A percentile compares a stretch with the other conserved stretches of the same genome.
Conservation (phyloP, 2,888 invertebrate species). For the Tyria jacobaeae region DNA sequence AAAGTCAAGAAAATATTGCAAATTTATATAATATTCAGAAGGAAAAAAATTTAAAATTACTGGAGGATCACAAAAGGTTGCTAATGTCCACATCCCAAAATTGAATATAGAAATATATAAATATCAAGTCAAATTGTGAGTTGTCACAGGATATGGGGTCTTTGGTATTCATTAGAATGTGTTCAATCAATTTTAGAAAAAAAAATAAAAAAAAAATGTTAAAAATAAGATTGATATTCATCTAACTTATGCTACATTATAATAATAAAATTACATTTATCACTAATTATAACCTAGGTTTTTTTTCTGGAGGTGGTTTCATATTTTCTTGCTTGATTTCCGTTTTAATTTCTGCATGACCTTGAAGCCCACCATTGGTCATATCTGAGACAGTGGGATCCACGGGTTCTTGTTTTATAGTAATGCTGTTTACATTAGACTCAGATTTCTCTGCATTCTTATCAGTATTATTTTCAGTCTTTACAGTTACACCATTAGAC, state of each 20-base stretch:
- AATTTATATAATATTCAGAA: slow-evolving; percentile 72
- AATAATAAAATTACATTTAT: neutral
- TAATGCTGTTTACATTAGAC: slow-evolving; percentile 69
- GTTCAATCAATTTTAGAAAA: neutral
- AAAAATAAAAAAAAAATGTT: neutral
- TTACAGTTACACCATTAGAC: slow-evolving; percentile 79
- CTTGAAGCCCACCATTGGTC: slow-evolving; percentile 76
- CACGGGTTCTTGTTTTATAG: slow-evolving; percentile 82
- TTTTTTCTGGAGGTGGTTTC: slow-evolving; percentile 96
- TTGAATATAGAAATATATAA: neutral
- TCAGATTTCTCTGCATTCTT: slow-evolving; percentile 76
- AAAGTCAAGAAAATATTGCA: slow-evolving; percentile 63
- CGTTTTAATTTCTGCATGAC: slow-evolving; percentile 87
- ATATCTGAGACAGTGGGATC: slow-evolving; percentile 78
- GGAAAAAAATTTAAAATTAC: slow-evolving; percentile 62
- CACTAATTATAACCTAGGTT: slow-evolving; percentile 85
- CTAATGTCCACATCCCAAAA: neutral
- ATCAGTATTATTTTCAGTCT: slow-evolving; percentile 77
- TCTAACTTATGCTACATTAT: neutral
- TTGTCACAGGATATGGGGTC: neutral
- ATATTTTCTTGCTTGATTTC: slow-evolving; percentile 91
- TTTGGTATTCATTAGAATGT: neutral
- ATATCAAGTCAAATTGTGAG: no score
- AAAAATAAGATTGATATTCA: neutral
- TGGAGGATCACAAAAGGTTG: neutral